Base-by-base conservation (phyloP, 2,888 invertebrate species). In the Megalurothrips usitatus region DNA sequence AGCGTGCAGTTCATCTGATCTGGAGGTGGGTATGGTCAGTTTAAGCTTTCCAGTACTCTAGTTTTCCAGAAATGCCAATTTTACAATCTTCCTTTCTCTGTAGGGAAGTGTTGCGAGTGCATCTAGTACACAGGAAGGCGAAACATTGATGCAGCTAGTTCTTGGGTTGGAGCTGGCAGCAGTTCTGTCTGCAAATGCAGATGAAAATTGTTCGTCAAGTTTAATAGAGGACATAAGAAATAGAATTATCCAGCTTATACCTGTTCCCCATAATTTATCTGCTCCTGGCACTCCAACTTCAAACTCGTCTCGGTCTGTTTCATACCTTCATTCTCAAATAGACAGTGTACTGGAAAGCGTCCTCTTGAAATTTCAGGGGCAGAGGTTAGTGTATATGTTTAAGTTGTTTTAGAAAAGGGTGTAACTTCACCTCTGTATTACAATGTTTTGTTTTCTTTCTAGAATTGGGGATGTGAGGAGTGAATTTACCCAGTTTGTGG, bases 141-240 rank as follows among this genome's bases (percentile, higher is more conserved):
- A 75, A 26, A 75, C 68, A 12, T 75, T 75, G 68, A 75, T 75
- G 68, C 68, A 75, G 26, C 68, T 75, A 8, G 68, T 75, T 26
- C 26, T 75, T 8, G 68, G 68, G 12, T 12, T 75, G 23, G 68
- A 75, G 26, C 68, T 75, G 26, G 68, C 68, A 9, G 68, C 68
- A 26, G 68, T 75, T 75, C 26, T 75, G 68, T 75, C 68, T 75
- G 68, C 23, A 26, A 75, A 75, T 75, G 23, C 68, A 75, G 90
- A 90, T 79, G 91, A 91, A 84, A 86, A 88, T 79, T 90, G 90
- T 83, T 88, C 89, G 0, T 84, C 87, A 23, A 89, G 90, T 28
- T 86, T 91, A 26, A 84, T 91, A 43, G 89, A 89, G 82, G 85
- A 88, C 47, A 85, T 92, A 43, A 89, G 89, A 78, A 86, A 89